Percentiles rank a stretch among this genome's conserved stretches.
These are phyloP conservation scores for Callaeas wilsoni DNA, from an alignment of 2,113 vertebrate species.

Conservation along the genomic window DNA sequence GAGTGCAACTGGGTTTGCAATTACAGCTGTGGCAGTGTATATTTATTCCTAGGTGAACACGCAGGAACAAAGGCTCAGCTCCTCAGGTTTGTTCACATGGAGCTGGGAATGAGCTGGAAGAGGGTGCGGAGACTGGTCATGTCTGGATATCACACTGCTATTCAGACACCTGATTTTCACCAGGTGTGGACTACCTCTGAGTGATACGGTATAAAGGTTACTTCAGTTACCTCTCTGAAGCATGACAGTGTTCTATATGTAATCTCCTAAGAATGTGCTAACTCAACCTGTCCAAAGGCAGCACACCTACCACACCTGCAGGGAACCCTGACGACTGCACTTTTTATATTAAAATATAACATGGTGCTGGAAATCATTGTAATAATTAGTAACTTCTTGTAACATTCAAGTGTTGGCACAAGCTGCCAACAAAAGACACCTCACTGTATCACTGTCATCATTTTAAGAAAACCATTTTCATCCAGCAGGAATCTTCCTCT, in stretches of 20 bases:
- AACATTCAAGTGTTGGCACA: background rate
- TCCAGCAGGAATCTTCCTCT: background rate
- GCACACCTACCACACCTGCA: background rate
- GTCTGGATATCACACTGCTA: background rate
- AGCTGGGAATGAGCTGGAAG: background rate
- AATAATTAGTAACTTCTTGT: background rate
- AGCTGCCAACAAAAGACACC: background rate
- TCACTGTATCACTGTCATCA: background rate
- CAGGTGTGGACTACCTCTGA: background rate
- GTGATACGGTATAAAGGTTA: background rate
- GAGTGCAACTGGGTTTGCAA: background rate
- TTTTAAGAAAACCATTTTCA: background rate
- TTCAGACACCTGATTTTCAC: background rate
- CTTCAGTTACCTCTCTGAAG: background rate
- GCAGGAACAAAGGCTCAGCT: background rate
- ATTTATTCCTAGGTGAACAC: background rate
- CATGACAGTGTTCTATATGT: background rate
- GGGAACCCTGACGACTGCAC: background rate
- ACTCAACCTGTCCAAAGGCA: background rate
- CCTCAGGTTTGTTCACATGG: background rate
- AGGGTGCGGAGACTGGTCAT: background rate
- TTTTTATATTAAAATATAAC: background rate
- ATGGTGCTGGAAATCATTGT: background rate
- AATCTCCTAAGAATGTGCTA: background rate
- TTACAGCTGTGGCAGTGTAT: fast-evolving